Evolutionary conservation across 2,888 invertebrate genomes (phyloP), one percentile per base, ranked within the genome.

Genomic region (Spodoptera exigua): DNA sequence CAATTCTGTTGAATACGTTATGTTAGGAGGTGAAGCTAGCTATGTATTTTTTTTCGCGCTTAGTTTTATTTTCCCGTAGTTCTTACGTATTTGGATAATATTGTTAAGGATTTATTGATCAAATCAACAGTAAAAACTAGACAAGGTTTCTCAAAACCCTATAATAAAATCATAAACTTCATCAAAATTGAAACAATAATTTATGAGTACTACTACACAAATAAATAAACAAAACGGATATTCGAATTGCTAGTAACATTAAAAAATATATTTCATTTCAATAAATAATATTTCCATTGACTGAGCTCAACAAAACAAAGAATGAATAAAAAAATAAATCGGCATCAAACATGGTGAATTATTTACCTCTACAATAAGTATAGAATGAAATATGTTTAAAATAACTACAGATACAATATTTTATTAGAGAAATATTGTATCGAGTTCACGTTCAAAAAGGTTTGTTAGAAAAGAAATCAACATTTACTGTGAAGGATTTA

Each of bases 1-100:
- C 85, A 82, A 83, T 84, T 82, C 83, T 70, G 67, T 75, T 76
- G 73, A 76, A 78, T 73, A 73, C 67, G 73, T 73, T 75, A 66
- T 78, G 67, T 69, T 78, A 78, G 68, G 62, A 63, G 55, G 78
- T 72, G 66, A 68, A 71, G 32, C 58, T 71, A 61, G 61, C 60
- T 76, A 66, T 57, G 53, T 70, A 27, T 27, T 27, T 62, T 73
- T 68, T 65, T 18, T 27, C 46, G 46, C 32, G 43, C 54, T 21
- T 16, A 46, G 43, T 56, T 75, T 62, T 69, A 65, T 61, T 41
- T 54, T 27, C 32, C 14, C 35, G 3, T 45, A 46, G 45, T 32
- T 58, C 51, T 40, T 9, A 9, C 7, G 27, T 4, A 27, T 27
- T 27, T 27, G 2, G 3, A 2, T 18, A 18, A 18, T 61, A 40